Evolutionary conservation across 2,888 invertebrate species (phyloP).

Genomic region (Actias luna): DNA sequence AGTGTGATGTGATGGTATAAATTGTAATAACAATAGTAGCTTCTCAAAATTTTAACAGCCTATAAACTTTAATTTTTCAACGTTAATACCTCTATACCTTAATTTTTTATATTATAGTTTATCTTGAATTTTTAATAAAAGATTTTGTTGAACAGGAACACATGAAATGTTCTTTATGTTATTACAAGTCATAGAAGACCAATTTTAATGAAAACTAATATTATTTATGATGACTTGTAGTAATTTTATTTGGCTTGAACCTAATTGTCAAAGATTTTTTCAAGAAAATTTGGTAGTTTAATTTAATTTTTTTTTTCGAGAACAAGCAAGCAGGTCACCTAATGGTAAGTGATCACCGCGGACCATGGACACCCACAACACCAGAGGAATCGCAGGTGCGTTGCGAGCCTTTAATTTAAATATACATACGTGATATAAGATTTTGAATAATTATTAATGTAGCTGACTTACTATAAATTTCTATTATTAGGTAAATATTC

Average conservation of each 20-base stretch:
- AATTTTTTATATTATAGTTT: neutral
- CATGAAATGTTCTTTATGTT: neutral
- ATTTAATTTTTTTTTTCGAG: no score
- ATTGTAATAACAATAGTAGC: neutral
- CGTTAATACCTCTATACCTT: neutral
- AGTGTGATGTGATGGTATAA: neutral
- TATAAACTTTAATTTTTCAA: neutral
- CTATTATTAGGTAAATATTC: neutral
- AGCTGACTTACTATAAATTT: neutral
- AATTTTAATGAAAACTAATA: no score
- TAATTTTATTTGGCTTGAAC: neutral
- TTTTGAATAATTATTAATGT: neutral
- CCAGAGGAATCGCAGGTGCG: no score
- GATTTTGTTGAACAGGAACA: neutral
- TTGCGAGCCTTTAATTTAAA: no score
- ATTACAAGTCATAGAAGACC: neutral
- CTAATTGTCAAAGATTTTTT: neutral
- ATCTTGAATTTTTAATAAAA: neutral
- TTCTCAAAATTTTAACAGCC: neutral
- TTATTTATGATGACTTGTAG: no score
- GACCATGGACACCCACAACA: no score
- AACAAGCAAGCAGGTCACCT: no score
- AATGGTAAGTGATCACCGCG: no score
- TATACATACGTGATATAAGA: no score
- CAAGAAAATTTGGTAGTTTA: neutral